Evolutionary conservation across 2,888 invertebrate genomes (phyloP), one percentile per base, ranked within the genome.

Genomic region (Spodoptera littoralis): DNA sequence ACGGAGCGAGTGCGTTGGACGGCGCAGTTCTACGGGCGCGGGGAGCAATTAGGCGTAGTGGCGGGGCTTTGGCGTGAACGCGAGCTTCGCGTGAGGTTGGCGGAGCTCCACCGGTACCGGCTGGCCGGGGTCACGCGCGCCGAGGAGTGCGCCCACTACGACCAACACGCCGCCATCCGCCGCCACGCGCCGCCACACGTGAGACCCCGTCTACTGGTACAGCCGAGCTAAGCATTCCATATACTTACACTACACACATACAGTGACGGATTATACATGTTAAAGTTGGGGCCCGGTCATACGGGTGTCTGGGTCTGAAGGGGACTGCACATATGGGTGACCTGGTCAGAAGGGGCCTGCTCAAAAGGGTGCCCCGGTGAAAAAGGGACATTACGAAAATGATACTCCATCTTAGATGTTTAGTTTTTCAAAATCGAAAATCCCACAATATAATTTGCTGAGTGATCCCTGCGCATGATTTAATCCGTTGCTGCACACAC

Each of bases 21-120:
- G 84, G 97, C 98, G 3, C 98, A 98, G 88, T 98, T 98, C 93
- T 97, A 97, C 86, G 97, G 98, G 1, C 96, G 97, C 36, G 96
- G 96, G 60, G 98, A 99, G 88, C 97, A 98, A 81, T 97, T 97
- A 66, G 96, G 97, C 68, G 96, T 98, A 36, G 95, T 97, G 54
- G 96, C 96, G 5, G 98, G 97, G 69, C 90, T 98, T 59, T 97
- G 97, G 91, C 96, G 97, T 61, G 98, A 99, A 91, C 96, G 97
- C 76, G 98, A 98, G 85, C 93, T 99, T 65, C 96, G 98, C 75
- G 95, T 97, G 80, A 96, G 98, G 6, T 95, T 98, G 27, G 96
- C 97, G 1, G 99, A 99, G 92, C 92, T 98, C 48, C 96, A 97
- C 87, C 96, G 98, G 68, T 94, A 98, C 92, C 95, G 99, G 36